Evolutionary conservation across 2,113 vertebrate species (phyloP).

Genomic region (Ivindomyrus marchei): DNA sequence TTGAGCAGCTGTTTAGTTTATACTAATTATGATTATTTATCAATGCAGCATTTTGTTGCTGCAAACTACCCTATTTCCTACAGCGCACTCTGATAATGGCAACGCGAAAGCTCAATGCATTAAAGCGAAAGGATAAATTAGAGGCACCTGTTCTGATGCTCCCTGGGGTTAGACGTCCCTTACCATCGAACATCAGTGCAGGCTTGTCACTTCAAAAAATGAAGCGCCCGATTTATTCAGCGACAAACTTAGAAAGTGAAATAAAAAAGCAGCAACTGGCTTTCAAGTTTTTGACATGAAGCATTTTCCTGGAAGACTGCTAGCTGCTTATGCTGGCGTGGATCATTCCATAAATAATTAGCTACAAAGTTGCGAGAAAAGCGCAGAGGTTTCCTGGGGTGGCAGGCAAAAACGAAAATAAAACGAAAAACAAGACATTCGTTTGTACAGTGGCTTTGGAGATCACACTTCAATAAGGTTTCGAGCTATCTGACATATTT

Average conservation of each 20-base stretch:
- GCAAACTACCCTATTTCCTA: background rate
- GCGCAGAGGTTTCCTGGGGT: background rate
- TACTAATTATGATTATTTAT: background rate
- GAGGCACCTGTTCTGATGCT: background rate
- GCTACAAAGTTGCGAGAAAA: background rate
- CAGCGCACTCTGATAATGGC: background rate
- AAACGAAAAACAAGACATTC: background rate
- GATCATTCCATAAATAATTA: background rate
- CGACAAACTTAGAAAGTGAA: background rate
- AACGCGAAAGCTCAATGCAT: background rate
- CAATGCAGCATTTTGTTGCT: background rate
- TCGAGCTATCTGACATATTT: background rate
- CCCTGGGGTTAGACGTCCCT: background rate
- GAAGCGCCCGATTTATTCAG: background rate
- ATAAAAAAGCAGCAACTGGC: background rate
- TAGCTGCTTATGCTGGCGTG: background rate
- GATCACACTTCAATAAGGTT: background rate
- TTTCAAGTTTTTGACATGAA: background rate
- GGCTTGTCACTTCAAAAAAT: background rate
- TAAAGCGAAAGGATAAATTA: background rate
- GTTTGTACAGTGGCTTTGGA: background rate
- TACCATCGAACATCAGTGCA: background rate
- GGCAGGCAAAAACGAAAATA: background rate
- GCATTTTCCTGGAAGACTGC: background rate
- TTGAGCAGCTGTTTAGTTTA: background rate